phyloP scores from a whole-genome alignment of 2,888 invertebrate species.

The Ichneumon xanthorius region DNA sequence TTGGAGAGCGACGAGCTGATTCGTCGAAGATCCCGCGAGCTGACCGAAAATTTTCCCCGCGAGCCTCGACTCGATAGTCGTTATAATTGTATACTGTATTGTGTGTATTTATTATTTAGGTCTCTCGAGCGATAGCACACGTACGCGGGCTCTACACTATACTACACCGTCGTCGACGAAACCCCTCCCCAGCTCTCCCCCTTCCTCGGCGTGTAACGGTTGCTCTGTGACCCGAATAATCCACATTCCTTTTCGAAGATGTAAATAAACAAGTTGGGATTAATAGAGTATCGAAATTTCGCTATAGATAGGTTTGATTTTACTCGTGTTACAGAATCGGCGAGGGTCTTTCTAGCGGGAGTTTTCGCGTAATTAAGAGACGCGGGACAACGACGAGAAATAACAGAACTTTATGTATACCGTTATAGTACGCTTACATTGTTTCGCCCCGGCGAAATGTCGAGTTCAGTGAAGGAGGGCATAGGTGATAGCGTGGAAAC shows the following conservation, averaged over 20 bases:
- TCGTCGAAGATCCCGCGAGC: background rate
- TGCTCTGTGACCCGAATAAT: conserved; percentile 63
- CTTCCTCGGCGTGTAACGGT: conserved; percentile 47
- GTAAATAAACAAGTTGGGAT: conserved; percentile 60
- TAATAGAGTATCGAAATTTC: conserved; percentile 3
- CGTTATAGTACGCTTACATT: background rate
- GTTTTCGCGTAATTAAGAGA: background rate
- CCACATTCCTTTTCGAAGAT: conserved; percentile 54
- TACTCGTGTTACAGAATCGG: background rate
- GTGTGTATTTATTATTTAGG: conserved; percentile 37
- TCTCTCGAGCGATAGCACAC: conserved; percentile 16
- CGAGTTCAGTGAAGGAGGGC: conserved; percentile 28
- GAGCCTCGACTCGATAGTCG: background rate
- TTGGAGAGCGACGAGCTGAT: conserved; percentile 9
- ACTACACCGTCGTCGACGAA: background rate
- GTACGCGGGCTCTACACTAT: conserved; percentile 4
- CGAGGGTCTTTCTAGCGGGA: background rate
- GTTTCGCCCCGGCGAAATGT: conserved; percentile 44
- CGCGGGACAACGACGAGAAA: background rate
- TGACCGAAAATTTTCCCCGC: background rate
- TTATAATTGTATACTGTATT: background rate
- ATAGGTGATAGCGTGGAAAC: conserved; percentile 44
- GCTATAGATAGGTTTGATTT: background rate
- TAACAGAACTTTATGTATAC: background rate
- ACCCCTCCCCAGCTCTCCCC: background rate